Base-by-base conservation (phyloP, 2,113 vertebrate species). In the Anoura caudifer region DNA sequence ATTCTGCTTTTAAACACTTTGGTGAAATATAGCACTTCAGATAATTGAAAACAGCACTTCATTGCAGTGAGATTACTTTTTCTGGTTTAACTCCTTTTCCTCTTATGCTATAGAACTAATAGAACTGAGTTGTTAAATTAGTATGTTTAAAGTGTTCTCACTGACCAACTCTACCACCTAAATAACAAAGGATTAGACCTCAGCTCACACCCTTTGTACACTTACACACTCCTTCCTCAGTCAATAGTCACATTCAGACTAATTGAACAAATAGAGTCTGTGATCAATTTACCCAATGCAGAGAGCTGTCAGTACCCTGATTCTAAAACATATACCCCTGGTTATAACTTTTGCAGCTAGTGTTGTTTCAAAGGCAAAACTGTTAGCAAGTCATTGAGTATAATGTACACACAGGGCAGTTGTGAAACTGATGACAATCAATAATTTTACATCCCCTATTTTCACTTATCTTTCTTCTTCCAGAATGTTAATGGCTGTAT, bases 1-100 rank as follows among this genome's bases (percentile, higher is more conserved):
- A 91, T 73, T 94, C 47, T 24, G 69, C 67, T 79, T 95, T 96
- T 72, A 95, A 95, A 75, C 70, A 84, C 90, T 95, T 92, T 52
- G 12, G 75, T 96, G 84, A 98, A 92, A 95, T 92, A 96, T 50
- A 81, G 81, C 65, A 67, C 33, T 96, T 91, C 91, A 92, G 45
- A 77, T 97, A 84, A 96, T 97, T 97, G 95, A 97, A 97, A 97
- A 94, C 43, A 90, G 36, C 16, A 87, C 84, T 96, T 96, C 38
- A 96, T 96, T 96, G 94, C 38, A 61, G 15, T 67, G 52, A 97
- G 80, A 81, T 92, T 86, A 90, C n/a, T 70, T 94, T 91, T 93
- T 84, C 61, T 87, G 59, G 12, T 65, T 96, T 91, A 95, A 90
- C 56, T 93, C 7, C 28, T 70, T 86, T 95, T 91, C 36, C 15